Base-by-base conservation (phyloP, 2,113 vertebrate species). In the Ophiodon elongatus region DNA sequence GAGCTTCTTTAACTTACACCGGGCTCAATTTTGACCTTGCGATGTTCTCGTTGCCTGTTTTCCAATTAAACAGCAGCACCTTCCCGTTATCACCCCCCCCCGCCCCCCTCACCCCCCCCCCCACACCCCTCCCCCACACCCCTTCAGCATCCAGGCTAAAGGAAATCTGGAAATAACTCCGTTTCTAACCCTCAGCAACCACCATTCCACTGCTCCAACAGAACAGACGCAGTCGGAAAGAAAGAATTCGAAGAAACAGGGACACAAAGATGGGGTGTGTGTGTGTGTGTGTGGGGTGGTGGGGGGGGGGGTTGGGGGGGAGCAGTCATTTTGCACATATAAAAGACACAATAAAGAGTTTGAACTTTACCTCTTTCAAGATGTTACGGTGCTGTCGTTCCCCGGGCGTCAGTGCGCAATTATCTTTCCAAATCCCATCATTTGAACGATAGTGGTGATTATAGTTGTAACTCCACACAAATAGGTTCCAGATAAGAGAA, bases 401-500 rank as follows among this genome's bases (percentile, higher is more conserved):
- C 0, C 78, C 50, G 35, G 29, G 73, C 39, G 83, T 93, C 91
- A 93, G 83, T 79, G 81, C 64, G 50, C 73, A 82, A 85, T 88
- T 74, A 80, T 82, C 50, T 85, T 43, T 86, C 84, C 86, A 86
- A 71, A 89, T 90, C 70, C 92, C 91, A 92, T 92, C 13, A 33
- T 91, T 43, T 29, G 57, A 73, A 70, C 1, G 47, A 31, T 1
- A 10, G 47, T 2, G 63, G 7, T 0, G 37, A 54, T 63, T 45
- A 1, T 27, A 71, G 62, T 75, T 85, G 78, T 89, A 93, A 93
- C 91, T 92, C 93, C 93, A 90, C 79, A 82, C 80, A 69, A 27
- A 80, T 64, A 84, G 67, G 63, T 13, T 90, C 92, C 92, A 65
- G 37, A 43, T 4, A 14, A 27, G 31, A 81, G 6, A 73, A 76